Base-by-base conservation (phyloP, 2,113 vertebrate genomes). In the Tricholaema leucomelas region DNA sequence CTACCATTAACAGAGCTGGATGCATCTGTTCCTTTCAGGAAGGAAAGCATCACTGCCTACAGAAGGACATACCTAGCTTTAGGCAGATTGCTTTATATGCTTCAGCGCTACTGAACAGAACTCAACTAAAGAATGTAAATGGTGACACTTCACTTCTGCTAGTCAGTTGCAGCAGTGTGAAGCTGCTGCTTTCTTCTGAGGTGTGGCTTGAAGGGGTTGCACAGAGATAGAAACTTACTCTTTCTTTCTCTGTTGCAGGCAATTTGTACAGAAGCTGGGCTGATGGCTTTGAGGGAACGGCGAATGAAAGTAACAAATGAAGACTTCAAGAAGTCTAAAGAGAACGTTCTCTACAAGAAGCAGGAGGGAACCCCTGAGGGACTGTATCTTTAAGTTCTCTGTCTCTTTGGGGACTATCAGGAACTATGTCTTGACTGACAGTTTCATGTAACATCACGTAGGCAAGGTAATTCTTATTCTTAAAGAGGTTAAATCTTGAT, bases 301-400 rank as follows among this genome's bases (percentile, higher is more conserved):
- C 97, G 99, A 31, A 99, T 99, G 99, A 99, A 99, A 98, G 99
- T 99, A 69, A 99, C 99, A 88, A 99, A 99, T n/a, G 99, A 99
- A 97, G 99, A 99, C 94, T 99, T 99, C 97, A 99, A 99, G 77
- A 99, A 99, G 93, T 99, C 99, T 12, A 99, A 99, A 97, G 99
- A 99, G 81, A 99, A 99, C 0, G 99, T 99, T 91, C 98, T 99
- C 54, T 99, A 99, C 91, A 99, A 99, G 96, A 99, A 99, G 92
- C 99, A 99, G 91, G 99, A 99, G 97, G 99, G 99, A 76, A 99
- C 99, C 23, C 99, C 99, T 0, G 99, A 99, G 94, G 99, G 99
- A 40, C 97, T 99, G 3, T 98, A 98, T 81, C 98, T 98, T 66
- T 98, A 92, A 97, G 78, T 36, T 16, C 28, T 14, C 28, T 17